Base-by-base conservation (phyloP, 92 coral and sea anemone species). In the Epizoanthus rinbou region DNA sequence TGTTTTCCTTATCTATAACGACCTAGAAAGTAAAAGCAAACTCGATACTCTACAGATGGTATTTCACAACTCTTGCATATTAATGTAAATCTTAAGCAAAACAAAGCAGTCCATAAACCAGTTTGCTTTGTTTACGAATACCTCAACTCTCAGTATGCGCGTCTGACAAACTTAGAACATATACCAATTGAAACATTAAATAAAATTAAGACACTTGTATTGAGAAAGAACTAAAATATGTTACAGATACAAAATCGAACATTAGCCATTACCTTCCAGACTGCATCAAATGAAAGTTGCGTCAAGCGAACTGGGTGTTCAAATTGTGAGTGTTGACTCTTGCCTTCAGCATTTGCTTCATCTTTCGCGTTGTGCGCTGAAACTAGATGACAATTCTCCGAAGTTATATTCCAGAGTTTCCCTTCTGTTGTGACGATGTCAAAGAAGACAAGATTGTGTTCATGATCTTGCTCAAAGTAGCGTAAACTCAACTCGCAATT, bases 61-160 rank as follows among this genome's bases (percentile, higher is more conserved):
- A 1, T 11, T 50, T 50, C 54, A 50, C 8, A 50, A 37, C 43
- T 13, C 14, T 50, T 60, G 33, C 45, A 57, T 59, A 76, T 60
- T 57, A 13, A 76, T 74, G 80, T 74, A 57, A 74, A 74, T 56
- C 58, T 31, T 13, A 75, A 33, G 41, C 45, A 33, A 67, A 35
- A 23, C 43, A 35, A 67, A 24, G 14, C 70, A 65, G 5, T 10
- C 31, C 47, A 66, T 15, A 28, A 18, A 47, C 9, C 54, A 50
- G 15, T 14, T 8, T 8, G 69, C 81, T 76, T 76, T 76, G 81
- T 76, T 76, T 76, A 59, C 24, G 69, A 76, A 76, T 60, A 37
- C 69, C 69, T 28, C 11, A 57, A 19, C 69, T 59, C 31, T 59
- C 18, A 18, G 23, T 6, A 25, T 9, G 25, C n/a, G 25, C 18